phyloP scores from a whole-genome alignment of 2,797 vertebrate genomes.

The Helicolenus hilgendorfi region DNA sequence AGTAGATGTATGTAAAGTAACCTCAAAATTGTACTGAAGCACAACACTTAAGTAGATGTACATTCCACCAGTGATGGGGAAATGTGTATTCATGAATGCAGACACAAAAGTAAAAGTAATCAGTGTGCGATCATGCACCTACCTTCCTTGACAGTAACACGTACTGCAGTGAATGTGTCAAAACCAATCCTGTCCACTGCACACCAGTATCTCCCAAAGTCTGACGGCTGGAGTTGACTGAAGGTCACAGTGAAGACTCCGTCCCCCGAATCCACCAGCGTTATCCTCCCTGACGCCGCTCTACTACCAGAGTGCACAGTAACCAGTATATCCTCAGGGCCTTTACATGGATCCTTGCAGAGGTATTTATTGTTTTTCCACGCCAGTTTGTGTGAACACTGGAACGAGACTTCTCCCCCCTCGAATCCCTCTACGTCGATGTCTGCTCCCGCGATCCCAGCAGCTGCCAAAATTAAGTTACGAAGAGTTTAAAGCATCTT shows the following conservation, averaged over 20 bases:
- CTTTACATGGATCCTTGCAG: slow-evolving; percentile 61
- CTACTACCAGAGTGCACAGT: background rate
- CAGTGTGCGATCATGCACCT: background rate
- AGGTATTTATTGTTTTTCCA: slow-evolving; percentile 51
- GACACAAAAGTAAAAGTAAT: background rate
- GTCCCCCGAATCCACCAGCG: slow-evolving; percentile 32
- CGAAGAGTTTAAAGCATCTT: background rate
- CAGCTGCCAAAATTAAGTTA: slow-evolving; percentile 26
- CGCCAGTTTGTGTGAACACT: slow-evolving; percentile 44
- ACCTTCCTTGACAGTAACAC: slow-evolving; percentile 60
- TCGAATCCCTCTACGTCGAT: slow-evolving; percentile 13
- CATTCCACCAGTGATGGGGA: background rate
- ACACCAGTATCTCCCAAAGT: slow-evolving; percentile 60
- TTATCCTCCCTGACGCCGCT: slow-evolving; percentile 20
- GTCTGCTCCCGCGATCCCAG: background rate
- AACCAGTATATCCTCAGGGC: background rate
- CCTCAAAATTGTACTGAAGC: background rate
- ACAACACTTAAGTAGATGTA: background rate
- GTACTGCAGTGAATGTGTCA: slow-evolving; percentile 43
- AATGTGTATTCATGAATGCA: background rate
- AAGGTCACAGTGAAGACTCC: slow-evolving; percentile 66
- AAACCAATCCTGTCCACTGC: slow-evolving; percentile 17
- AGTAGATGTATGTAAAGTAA: background rate
- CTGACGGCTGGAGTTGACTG: slow-evolving; percentile 58
- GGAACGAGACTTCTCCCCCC: slow-evolving; percentile 35